Conservation (phyloP, 2,888 invertebrate species). For the Synergus itoensis region DNA sequence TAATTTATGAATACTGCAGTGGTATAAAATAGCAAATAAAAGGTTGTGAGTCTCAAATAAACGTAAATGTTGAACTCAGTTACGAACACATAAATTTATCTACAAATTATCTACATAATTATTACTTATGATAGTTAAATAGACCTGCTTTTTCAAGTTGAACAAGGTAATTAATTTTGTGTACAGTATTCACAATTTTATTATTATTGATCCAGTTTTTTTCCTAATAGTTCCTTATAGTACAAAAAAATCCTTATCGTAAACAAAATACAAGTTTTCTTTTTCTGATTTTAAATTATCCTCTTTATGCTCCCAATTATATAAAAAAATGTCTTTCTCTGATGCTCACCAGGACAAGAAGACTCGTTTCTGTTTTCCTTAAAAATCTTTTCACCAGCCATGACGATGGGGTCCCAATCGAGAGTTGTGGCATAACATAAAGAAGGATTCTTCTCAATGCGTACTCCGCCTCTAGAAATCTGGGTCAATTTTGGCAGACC, state of each 20-base stretch:
- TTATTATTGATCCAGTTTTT: too few species aligned
- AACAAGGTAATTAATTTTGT: too few species aligned
- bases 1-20: slow-evolving; percentile 17
- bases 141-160: too few species aligned
- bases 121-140: not conserved
- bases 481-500: slow-evolving; percentile 86
- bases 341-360: slow-evolving; percentile 61
- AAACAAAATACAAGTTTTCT: too few species aligned
- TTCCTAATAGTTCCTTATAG: too few species aligned
- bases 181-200: too few species aligned
- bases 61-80: slow-evolving; percentile 12
- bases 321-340: not conserved
- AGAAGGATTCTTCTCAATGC: slow-evolving; percentile 86
- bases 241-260: too few species aligned
- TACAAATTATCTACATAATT: not conserved
- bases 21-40: not conserved
- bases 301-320: not conserved
- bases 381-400: slow-evolving; percentile 77
- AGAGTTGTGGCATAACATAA: slow-evolving; percentile 88
- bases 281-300: too few species aligned
- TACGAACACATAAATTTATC: not conserved
- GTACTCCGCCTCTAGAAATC: slow-evolving; percentile 90
- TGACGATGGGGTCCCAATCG: slow-evolving; percentile 83
- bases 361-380: slow-evolving; percentile 65
- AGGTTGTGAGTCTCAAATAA: slow-evolving; percentile 4